Evolutionary conservation across 1,140 invertebrate genomes (phyloP).

Genomic region (Hycleus phaleratus): DNA sequence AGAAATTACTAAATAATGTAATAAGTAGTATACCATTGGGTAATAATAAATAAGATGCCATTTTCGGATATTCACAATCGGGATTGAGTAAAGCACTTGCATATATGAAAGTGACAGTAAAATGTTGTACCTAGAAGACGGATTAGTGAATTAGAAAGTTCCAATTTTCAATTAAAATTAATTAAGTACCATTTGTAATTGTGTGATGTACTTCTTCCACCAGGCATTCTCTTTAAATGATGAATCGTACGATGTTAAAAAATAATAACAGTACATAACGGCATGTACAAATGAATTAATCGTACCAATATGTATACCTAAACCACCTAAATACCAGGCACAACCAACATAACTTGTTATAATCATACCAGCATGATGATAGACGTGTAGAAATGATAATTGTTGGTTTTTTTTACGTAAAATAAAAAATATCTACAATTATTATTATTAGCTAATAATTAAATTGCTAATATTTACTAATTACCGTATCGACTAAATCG

Average conservation of each 20-base stretch:
- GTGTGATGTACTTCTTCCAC: slow-evolving; percentile 72
- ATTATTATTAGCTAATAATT: neutral
- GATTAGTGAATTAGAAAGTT: neutral
- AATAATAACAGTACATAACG: slow-evolving; percentile 76
- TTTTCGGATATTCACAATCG: slow-evolving; percentile 65
- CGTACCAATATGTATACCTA: slow-evolving; percentile 51
- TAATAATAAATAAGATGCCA: slow-evolving; percentile 48
- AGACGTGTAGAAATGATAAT: slow-evolving; percentile 78
- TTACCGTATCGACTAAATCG: slow-evolving; percentile 5
- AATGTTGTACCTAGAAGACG: slow-evolving; percentile 58
- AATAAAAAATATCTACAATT: slow-evolving; percentile 68
- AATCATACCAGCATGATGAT: slow-evolving; percentile 77
- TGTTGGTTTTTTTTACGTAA: slow-evolving; percentile 79
- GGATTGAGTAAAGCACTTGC: slow-evolving; percentile 53
- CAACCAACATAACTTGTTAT: slow-evolving; percentile 53
- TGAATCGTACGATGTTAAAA: slow-evolving; percentile 54
- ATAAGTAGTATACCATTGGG: slow-evolving; percentile 69
- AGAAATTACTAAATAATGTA: slow-evolving; percentile 77
- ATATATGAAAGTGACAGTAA: slow-evolving; percentile 59
- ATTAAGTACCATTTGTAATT: slow-evolving; percentile 54
- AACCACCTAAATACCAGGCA: slow-evolving; percentile 59
- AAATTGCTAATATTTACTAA: neutral
- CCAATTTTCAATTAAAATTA: neutral
- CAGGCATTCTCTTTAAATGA: slow-evolving; percentile 54
- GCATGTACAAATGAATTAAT: slow-evolving; percentile 71